Base-by-base conservation (phyloP, 2,888 invertebrate genomes). In the Microctonus aethiopoides region DNA sequence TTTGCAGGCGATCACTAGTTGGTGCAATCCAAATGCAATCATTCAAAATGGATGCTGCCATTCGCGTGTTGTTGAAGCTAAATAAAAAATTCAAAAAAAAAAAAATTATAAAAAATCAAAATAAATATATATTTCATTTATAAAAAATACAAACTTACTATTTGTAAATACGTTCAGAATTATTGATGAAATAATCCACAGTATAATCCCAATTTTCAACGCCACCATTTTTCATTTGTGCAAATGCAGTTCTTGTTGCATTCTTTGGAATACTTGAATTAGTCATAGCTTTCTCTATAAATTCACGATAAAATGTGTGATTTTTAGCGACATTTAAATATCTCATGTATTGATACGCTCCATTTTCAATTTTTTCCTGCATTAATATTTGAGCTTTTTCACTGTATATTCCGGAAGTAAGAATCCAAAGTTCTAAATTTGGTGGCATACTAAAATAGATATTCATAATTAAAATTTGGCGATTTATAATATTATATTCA, bases 321-420 rank as follows among this genome's bases (percentile, higher is more conserved):
- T 88, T 79, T 36, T 78, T 78, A 5, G 87, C 83, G 72, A 89
- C 89, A 0, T 87, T 85, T 64, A 90, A 75, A 1, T 72, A 74
- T 29, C 64, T 68, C 9, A 76, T 52, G 39, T 74, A 76, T 26
- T 76, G 71, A 80, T 65, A 86, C 84, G 2, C 87, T 81, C n/a
- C 73, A 36, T 68, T 70, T 9, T 75, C 71, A 20, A 75, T 70
- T 46, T 71, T 75, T 34, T 70, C 67, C 71, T 70, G 41, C 26
- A 76, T 71, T 1, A 56, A 22, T 11, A 61, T 20, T 54, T 72
- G 67, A 1, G 46, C 63, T 67, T 73, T 70, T 26, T 57, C 67
- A 57, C 65, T 67, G 32, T 63, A 67, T 0, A 89, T 83, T 1
- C 87, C 89, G 11, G 84, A 83, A 78, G 89, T 89, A 78, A 88